Evolutionary conservation across 2,797 vertebrate genomes (phyloP), one percentile per base, ranked within the genome.

Genomic region (Cyprinella venusta): DNA sequence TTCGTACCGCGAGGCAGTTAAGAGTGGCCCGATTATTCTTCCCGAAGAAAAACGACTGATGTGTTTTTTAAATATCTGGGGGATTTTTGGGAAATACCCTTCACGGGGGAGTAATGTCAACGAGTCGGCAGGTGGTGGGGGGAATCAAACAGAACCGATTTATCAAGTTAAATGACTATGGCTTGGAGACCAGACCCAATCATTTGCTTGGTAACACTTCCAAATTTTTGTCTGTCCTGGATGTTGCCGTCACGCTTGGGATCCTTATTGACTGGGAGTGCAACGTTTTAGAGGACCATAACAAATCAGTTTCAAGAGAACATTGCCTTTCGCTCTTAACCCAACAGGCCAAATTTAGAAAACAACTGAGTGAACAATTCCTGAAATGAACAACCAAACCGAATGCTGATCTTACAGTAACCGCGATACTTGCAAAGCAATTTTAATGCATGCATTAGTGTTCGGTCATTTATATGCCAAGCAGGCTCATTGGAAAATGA

Each of bases 201-300:
- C 36, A 89, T 89, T 89, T 84, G 85, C 87, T 87, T 86, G 80
- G 86, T 40, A 86, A 89, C 74, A 75, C 83, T 85, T 87, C 78
- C 85, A 90, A 84, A 87, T 33, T 84, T 84, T 56, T 48, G 81
- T 89, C 84, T 88, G 88, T 87, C 86, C 64, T 8, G 0, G 33
- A 71, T 2, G 64, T 48, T 54, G 45, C 2, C 79, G 85, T 69
- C 64, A 76, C 50, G 54, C 70, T 83, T 26, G 59, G 85, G 72
- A 84, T 86, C 72, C 79, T 82, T 85, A 88, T 89, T 79, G 83
- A 89, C 86, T 69, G 42, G 21, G 70, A 76, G 71, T 48, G 64
- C 81, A 87, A 81, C 82, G 59, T 86, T 86, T 80, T 63, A 83
- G 79, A 71, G 48, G 52, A 64, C 65, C 61, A 56, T 78, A 81